Evolutionary conservation across 2,797 vertebrate genomes (phyloP).

Genomic region (Kryptopterus vitreolus): DNA sequence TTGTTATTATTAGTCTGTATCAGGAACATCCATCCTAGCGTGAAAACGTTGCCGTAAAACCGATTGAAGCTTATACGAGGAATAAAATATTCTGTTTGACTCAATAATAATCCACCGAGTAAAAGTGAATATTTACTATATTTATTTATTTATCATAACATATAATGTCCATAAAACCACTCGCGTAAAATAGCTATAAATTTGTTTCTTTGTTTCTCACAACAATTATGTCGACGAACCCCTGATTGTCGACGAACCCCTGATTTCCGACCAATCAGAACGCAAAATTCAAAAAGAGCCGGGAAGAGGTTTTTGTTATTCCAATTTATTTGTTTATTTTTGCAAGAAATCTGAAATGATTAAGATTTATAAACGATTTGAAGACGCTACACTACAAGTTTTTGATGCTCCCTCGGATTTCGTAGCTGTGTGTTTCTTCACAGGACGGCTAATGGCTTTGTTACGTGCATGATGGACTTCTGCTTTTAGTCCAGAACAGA

Average conservation of each 20-base stretch:
- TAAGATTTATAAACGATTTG: neutral
- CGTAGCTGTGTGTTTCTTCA: conserved; percentile 8
- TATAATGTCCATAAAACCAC: neutral
- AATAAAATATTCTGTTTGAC: neutral
- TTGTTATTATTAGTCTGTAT: too few species aligned
- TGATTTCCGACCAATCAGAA: neutral
- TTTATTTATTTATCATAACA: neutral
- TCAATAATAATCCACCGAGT: neutral
- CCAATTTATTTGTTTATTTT: too few species aligned
- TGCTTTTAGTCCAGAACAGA: conserved; percentile 44
- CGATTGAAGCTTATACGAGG: neutral
- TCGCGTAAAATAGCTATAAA: neutral
- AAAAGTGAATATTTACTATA: neutral
- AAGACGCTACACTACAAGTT: neutral
- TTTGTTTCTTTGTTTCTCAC: too few species aligned
- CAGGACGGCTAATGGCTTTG: conserved; percentile 34
- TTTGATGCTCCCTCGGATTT: neutral
- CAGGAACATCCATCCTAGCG: too few species aligned
- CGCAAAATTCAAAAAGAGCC: neutral
- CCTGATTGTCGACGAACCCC: neutral
- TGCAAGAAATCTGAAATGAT: neutral
- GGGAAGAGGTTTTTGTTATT: neutral
- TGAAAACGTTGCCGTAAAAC: neutral
- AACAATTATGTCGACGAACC: neutral
- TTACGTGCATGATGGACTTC: conserved; percentile 43